These are phyloP conservation scores for Microcebus jonahi DNA, from an alignment of 2,113 vertebrate genomes.

Conservation along the genomic window DNA sequence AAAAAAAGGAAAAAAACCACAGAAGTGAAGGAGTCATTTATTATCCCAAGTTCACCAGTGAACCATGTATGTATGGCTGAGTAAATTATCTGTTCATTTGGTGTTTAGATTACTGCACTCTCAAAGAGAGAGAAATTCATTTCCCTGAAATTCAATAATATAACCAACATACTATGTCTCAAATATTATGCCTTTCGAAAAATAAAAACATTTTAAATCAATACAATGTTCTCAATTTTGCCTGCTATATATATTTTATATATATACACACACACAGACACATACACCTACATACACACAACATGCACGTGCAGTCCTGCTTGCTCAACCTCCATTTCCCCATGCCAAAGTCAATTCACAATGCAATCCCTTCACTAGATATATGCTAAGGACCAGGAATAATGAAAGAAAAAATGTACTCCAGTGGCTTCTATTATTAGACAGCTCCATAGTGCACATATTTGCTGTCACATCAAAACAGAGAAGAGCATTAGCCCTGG, in stretches of 20 bases:
- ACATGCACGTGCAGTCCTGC: background rate
- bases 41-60: background rate
- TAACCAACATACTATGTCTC: constrained; percentile 1
- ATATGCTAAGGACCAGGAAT: constrained; percentile 36
- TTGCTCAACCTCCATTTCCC: constrained; percentile 26
- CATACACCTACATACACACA: background rate
- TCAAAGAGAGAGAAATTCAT: constrained; percentile 44
- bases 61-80: constrained; percentile 4
- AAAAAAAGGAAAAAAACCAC: background rate
- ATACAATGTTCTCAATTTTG: constrained; percentile 28
- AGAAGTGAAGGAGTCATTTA: constrained; percentile 54
- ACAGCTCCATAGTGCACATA: constrained; percentile 7
- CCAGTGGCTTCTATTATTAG: constrained; percentile 25
- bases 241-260: background rate
- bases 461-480: constrained; percentile 41
- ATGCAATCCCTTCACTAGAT: constrained; percentile 41
- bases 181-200: constrained; percentile 53
- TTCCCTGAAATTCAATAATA: constrained; percentile 60
- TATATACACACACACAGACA: background rate
- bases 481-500: background rate
- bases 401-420: constrained; percentile 48
- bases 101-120: constrained; percentile 29
- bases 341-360: constrained; percentile 51
- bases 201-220: constrained; percentile 43
- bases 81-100: constrained; percentile 29